A percentile compares a stretch with the other conserved stretches of the same genome.
These are phyloP conservation scores for Nesidiocoris tenuis DNA, from an alignment of 2,888 invertebrate genomes.

Conservation along the genomic window DNA sequence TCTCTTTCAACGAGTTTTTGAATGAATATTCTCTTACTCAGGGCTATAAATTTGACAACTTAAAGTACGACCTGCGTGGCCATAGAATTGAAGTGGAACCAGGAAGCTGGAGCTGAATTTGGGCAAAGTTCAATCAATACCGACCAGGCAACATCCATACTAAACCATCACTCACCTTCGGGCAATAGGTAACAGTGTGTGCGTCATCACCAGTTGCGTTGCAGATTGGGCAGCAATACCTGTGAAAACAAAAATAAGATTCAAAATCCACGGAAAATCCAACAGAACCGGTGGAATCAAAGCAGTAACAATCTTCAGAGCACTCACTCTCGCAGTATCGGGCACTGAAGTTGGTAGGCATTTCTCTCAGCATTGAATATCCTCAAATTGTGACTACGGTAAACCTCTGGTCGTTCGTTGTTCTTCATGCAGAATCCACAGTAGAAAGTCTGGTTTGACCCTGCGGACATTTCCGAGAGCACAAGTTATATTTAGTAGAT, in stretches of 20 bases:
- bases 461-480: too few relatives aligned
- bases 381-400: background rate
- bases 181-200: conserved; percentile 11
- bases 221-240: background rate
- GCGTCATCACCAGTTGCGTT: conserved; percentile 3
- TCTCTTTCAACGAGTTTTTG: too few relatives aligned
- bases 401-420: background rate
- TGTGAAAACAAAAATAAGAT: background rate
- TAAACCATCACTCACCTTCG: background rate
- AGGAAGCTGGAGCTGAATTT: too few relatives aligned
- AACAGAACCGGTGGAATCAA: too few relatives aligned
- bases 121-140: background rate
- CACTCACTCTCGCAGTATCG: background rate
- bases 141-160: background rate
- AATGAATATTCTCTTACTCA: too few relatives aligned
- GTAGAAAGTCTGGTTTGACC: too few relatives aligned
- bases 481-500: too few relatives aligned
- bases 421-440: background rate
- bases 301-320: too few relatives aligned
- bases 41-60: too few relatives aligned
- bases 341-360: background rate
- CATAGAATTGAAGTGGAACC: too few relatives aligned
- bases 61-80: too few relatives aligned
- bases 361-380: background rate
- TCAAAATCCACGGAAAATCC: too few relatives aligned